These are phyloP conservation scores for Aurelia sp. DNA, from an alignment of 30 jellyfish, hydroid and myxozoan species.

Conservation along the genomic window DNA sequence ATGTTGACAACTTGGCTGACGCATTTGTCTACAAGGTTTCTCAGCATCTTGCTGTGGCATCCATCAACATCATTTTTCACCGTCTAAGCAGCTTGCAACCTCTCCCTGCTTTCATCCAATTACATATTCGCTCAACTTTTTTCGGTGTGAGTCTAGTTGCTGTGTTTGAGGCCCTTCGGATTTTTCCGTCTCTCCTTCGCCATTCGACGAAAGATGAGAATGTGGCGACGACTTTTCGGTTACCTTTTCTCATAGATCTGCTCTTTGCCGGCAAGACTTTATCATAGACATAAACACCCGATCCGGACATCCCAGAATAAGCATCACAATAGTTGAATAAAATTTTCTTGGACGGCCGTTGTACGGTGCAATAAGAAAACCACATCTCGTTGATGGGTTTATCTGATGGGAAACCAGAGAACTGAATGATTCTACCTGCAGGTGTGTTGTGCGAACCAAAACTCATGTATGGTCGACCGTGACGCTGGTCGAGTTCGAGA, in stretches of 20 bases:
- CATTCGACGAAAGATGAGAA: slow-evolving; percentile 77
- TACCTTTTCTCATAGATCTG: not conserved
- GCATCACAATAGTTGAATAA: slow-evolving; percentile 88
- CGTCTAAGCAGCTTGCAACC: slow-evolving; percentile 50
- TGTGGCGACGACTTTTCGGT: slow-evolving; percentile 82
- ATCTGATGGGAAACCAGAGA: slow-evolving; percentile 95
- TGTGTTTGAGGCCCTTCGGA: slow-evolving; percentile 50
- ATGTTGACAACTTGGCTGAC: not conserved
- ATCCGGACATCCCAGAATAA: slow-evolving; percentile 96
- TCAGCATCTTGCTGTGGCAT: not conserved
- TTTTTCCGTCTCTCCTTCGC: slow-evolving; percentile 42
- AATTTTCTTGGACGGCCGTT: slow-evolving; percentile 52
- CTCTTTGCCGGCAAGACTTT: slow-evolving; percentile 25
- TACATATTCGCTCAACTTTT: slow-evolving; percentile 85
- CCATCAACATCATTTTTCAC: slow-evolving; percentile 5
- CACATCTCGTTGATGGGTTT: slow-evolving; percentile 84
- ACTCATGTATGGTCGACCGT: slow-evolving; percentile 73
- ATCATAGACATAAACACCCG: slow-evolving; percentile 93
- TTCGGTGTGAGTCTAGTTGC: slow-evolving; percentile 89
- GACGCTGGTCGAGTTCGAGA: slow-evolving; percentile 75
- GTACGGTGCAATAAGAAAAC: slow-evolving; percentile 78
- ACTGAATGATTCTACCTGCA: slow-evolving; percentile 60
- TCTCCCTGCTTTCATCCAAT: slow-evolving; percentile 90
- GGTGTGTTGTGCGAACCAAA: slow-evolving; percentile 62
- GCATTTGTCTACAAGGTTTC: not conserved